phyloP scores from a whole-genome alignment of 2,113 vertebrate genomes.

The Poicephalus meyeri region DNA sequence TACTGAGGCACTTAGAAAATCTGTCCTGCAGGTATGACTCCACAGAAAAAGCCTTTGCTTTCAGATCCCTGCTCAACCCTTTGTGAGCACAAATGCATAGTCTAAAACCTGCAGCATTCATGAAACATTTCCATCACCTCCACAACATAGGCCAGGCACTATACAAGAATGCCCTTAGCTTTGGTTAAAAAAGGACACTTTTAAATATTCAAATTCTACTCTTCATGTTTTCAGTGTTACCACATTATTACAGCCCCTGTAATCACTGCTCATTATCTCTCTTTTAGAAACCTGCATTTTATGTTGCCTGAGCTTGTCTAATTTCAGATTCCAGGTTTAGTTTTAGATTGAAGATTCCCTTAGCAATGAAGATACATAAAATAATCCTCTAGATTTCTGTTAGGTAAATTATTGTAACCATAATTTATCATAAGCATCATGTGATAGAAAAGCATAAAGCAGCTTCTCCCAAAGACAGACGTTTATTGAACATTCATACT shows the following conservation, averaged over 20 bases:
- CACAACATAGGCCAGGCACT: not conserved
- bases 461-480: not conserved
- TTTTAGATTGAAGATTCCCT: not conserved
- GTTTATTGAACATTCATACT: not conserved
- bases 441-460: not conserved
- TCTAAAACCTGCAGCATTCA: not conserved
- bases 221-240: not conserved
- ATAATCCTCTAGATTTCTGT: not conserved
- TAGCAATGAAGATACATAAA: not conserved
- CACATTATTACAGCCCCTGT: not conserved
- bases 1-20: not conserved
- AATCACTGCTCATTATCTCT: not conserved
- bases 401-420: not conserved
- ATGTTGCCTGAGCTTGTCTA: not conserved
- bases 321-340: not conserved
- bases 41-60: not conserved
- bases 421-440: not conserved
- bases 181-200: not conserved
- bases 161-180: not conserved
- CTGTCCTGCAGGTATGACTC: accelerated
- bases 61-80: not conserved
- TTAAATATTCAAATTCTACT: not conserved
- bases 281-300: not conserved
- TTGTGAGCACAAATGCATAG: not conserved
- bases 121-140: not conserved